Evolutionary conservation across 2,888 invertebrate species (phyloP), one percentile per base, ranked within the genome.

Genomic region (Drosophila neutralis): DNA sequence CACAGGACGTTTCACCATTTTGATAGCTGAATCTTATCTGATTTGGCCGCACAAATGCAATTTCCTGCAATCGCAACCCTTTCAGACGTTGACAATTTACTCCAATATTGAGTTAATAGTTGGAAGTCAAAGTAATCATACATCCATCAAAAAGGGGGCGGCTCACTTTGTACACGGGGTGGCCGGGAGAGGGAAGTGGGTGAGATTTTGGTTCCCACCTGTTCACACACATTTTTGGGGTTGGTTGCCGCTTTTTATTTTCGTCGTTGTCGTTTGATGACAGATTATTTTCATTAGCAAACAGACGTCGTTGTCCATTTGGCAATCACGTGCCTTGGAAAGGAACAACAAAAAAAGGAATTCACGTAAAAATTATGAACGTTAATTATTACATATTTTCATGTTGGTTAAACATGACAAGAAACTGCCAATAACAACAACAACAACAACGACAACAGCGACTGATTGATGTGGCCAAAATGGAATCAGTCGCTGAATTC

Each of bases 251-350:
- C 15, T 45, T 21, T 45, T 4, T 2, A 15, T 69, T 66, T 54
- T n/a, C 67, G 31, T 18, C 13, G 21, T 68, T 60, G 74, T 63
- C 89, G 29, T 92, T 91, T 91, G 91, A 91, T 91, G 90, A 89
- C 86, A 91, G 92, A 91, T 90, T 91, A 90, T 90, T 83, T 92
- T 91, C 91, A 90, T 91, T 91, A 87, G 79, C 82, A 70, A 83
- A 76, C 70, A 67, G 74, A 35, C 56, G 58, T 7, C 42, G 69
- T 42, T 79, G 78, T 73, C 73, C 76, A 82, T 80, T 90, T 81
- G 73, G n/a, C 15, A 29, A 72, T 40, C 52, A 72, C 69, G 69
- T 64, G 69, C 21, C 76, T 57, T 1, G 33, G 18, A 53, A 15
- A 58, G 8, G 15, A 24, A 27, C 38, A 42, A 18, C n/a, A 29